Percentiles rank a stretch among this genome's conserved stretches.
Conservation (phyloP, 2,888 invertebrate species). For the Tromatobia lineatoria region DNA sequence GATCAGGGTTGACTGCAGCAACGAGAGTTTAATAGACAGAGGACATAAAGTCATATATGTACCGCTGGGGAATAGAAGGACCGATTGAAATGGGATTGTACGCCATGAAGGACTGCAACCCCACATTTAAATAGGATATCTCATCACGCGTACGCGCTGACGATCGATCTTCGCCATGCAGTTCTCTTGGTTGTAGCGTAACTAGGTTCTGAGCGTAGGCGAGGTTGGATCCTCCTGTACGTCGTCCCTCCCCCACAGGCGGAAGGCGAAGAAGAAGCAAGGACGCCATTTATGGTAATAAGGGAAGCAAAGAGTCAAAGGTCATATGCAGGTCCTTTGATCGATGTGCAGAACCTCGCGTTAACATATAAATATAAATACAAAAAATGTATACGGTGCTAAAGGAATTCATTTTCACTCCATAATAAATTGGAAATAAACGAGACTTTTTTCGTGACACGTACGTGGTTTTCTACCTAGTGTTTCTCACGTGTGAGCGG, state of each 20-base stretch:
- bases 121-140: conserved; percentile 59
- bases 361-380: conserved; percentile 2
- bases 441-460: neutral
- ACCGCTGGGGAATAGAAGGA: neutral
- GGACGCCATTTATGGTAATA: neutral
- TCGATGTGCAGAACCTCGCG: neutral
- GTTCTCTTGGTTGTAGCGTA: neutral
- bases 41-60: neutral
- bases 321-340: conserved; percentile 4
- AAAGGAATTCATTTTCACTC: neutral
- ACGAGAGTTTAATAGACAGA: conserved; percentile 33
- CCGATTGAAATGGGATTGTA: conserved; percentile 56
- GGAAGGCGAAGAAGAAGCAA: neutral
- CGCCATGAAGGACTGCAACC: conserved; percentile 48
- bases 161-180: conserved; percentile 47
- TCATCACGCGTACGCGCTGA: conserved; percentile 40
- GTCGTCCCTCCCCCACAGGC: neutral
- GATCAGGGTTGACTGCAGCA: conserved; percentile 40
- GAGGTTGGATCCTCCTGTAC: neutral
- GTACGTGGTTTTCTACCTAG: neutral
- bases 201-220: neutral
- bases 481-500: neutral
- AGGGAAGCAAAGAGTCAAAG: conserved; percentile 15
- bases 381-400: neutral
- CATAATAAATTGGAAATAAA: conserved; percentile 2